Evolutionary conservation across 2,113 vertebrate species (phyloP).

Genomic region (Archilochus colubris): DNA sequence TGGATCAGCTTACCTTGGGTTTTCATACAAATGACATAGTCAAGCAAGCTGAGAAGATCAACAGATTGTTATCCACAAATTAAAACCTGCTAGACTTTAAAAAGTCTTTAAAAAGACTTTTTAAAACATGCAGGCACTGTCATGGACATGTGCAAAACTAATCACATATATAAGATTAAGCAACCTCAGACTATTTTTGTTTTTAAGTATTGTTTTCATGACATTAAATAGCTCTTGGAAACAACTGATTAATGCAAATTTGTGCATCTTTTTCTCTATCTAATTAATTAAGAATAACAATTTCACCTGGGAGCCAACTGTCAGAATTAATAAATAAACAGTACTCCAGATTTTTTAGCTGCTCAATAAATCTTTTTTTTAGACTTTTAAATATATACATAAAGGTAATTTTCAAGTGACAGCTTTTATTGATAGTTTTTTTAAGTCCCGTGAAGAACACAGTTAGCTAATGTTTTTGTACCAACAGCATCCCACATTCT

Average conservation of each 20-base stretch:
- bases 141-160: neutral
- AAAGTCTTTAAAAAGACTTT: neutral
- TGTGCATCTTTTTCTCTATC: neutral
- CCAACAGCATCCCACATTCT: fast-evolving
- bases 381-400: neutral
- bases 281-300: neutral
- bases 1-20: neutral
- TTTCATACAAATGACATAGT: neutral
- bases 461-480: neutral
- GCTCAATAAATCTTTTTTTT: neutral
- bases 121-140: neutral
- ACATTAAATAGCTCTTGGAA: neutral
- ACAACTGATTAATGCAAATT: neutral
- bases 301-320: neutral
- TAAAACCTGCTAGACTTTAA: neutral
- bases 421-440: neutral
- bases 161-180: neutral
- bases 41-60: neutral
- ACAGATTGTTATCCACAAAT: neutral
- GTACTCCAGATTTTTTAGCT: neutral
- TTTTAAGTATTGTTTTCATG: neutral
- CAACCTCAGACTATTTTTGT: neutral
- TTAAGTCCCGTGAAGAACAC: neutral
- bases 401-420: neutral
- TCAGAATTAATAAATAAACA: neutral